phyloP scores from a whole-genome alignment of 2,888 invertebrate genomes.

The Harmothoe impar region DNA sequence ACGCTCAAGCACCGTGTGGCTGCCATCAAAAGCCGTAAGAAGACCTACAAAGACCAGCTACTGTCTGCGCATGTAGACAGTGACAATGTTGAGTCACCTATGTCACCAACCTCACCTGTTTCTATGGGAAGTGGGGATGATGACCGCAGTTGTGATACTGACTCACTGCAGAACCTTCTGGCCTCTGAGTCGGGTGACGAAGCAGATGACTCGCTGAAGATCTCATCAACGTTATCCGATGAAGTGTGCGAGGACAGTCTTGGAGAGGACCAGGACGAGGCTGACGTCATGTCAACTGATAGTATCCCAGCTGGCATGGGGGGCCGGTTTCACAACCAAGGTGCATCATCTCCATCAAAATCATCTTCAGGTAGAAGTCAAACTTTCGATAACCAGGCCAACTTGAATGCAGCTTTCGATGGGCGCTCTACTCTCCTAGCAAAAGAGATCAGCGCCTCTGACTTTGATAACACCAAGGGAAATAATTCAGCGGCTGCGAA shows the following conservation, averaged over 20 bases:
- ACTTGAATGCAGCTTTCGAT: constrained; percentile 48
- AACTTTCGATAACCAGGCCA: constrained; percentile 48
- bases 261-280: constrained; percentile 5
- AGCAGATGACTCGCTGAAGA: constrained; percentile 27
- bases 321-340: background rate
- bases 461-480: constrained; percentile 12
- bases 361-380: background rate
- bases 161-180: constrained; percentile 48
- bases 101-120: constrained; percentile 44
- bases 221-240: constrained; percentile 40
- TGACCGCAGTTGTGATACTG: constrained; percentile 47
- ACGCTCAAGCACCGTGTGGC: constrained; percentile 25
- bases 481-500: background rate
- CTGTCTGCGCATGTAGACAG: constrained; percentile 20
- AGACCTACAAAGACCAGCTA: constrained; percentile 34
- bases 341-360: background rate
- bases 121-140: constrained; percentile 39
- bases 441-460: background rate
- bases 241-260: constrained; percentile 58
- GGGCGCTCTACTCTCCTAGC: constrained; percentile 27
- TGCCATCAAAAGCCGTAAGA: constrained; percentile 46
- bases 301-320: constrained; percentile 47
- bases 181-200: constrained; percentile 43
- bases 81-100: constrained; percentile 51
- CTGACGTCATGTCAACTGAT: constrained; percentile 50